A percentile compares a stretch with the other conserved stretches of the same genome.
Conservation (phyloP, 2,797 vertebrate genomes). For the Phyllotis vaccarum region DNA sequence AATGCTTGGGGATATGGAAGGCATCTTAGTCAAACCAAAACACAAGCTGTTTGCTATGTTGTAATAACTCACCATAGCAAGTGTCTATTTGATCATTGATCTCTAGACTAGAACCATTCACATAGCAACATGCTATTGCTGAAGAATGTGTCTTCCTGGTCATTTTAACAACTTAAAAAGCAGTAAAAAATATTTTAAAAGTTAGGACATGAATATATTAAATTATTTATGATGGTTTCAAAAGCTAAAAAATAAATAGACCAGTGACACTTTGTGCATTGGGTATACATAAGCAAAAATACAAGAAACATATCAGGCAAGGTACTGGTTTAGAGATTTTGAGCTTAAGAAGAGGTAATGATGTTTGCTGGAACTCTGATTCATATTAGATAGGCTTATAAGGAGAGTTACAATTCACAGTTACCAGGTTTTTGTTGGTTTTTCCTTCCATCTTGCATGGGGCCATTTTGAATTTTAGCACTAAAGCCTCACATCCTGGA, state of each 20-base stretch:
- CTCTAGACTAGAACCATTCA: not conserved
- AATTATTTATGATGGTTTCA: not conserved
- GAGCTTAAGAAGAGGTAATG: constrained; percentile 4
- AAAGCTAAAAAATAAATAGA: not conserved
- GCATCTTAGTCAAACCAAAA: not conserved
- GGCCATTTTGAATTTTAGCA: not conserved
- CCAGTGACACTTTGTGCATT: not conserved
- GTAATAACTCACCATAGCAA: not conserved
- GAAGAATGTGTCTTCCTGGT: not conserved
- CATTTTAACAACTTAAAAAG: not conserved
- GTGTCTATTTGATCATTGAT: not conserved
- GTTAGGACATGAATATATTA: not conserved
- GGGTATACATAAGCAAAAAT: not conserved
- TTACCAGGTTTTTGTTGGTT: not conserved
- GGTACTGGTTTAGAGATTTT: not conserved
- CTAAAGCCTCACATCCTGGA: not conserved
- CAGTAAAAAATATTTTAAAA: constrained; percentile 8
- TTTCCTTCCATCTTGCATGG: not conserved
- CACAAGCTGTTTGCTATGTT: not conserved
- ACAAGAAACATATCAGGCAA: not conserved
- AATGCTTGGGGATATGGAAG: not conserved
- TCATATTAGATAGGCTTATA: not conserved
- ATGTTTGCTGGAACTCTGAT: not conserved
- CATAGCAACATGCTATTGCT: not conserved
- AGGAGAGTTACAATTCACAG: not conserved